A percentile compares a stretch with the other conserved stretches of the same genome.
Conservation (phyloP, 2,888 invertebrate species). For the Xestobium rufovillosum region DNA sequence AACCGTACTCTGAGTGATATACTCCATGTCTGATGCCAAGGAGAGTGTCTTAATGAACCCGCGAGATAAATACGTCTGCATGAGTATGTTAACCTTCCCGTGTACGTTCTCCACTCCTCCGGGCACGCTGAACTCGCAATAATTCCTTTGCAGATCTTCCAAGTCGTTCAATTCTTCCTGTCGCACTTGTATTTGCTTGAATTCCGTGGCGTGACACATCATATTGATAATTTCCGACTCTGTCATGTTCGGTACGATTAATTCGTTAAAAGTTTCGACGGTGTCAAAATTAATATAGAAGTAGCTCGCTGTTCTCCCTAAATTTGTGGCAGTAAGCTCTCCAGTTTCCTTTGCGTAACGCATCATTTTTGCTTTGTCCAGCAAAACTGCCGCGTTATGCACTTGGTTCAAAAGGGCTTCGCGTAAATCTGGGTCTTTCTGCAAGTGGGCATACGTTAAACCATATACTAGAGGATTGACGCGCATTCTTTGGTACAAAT, state of each 20-base stretch:
- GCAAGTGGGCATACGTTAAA: constrained; percentile 47
- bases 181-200: constrained; percentile 87
- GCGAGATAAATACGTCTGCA: constrained; percentile 83
- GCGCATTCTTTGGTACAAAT: constrained; percentile 88
- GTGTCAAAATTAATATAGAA: constrained; percentile 97
- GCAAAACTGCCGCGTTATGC: constrained; percentile 66
- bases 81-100: constrained; percentile 91
- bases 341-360: constrained; percentile 80
- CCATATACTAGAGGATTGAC: constrained; percentile 82
- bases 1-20: constrained; percentile 84
- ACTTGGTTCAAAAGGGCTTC: constrained; percentile 72
- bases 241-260: constrained; percentile 71
- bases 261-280: constrained; percentile 84
- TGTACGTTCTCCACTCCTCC: constrained; percentile 84
- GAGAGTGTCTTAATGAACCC: constrained; percentile 77
- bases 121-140: constrained; percentile 70
- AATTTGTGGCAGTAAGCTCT: constrained; percentile 72
- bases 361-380: constrained; percentile 93
- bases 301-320: constrained; percentile 94
- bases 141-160: constrained; percentile 63
- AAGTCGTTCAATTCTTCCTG: constrained; percentile 93
- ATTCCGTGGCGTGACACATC: constrained; percentile 89
- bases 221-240: constrained; percentile 82
- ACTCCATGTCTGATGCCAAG: constrained; percentile 79
- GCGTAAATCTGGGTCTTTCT: constrained; percentile 72